These are phyloP conservation scores for Ephydatia muelleri DNA, from an alignment of 37 sponge, comb jelly and placozoan genomes.

Conservation along the genomic window DNA sequence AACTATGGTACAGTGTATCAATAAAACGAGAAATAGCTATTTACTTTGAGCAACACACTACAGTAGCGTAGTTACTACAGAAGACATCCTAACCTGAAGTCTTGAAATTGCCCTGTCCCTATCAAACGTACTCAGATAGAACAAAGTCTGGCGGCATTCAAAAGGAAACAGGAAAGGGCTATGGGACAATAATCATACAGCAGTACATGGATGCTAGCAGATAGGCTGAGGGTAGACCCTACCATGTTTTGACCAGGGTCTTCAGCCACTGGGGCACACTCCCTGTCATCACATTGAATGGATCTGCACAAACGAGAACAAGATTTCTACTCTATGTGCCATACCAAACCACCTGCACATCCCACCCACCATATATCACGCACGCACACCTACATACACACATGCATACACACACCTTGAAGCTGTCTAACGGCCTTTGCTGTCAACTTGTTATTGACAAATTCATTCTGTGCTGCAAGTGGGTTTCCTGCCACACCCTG, in stretches of 20 bases:
- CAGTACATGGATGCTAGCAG: not conserved
- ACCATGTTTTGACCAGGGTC: conserved; percentile 65
- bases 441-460: no score
- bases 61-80: not conserved
- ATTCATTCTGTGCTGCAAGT: no score
- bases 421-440: no score
- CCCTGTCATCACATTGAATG: conserved; percentile 78
- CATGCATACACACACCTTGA: no score
- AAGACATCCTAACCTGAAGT: conserved; percentile 68
- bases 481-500: no score
- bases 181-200: not conserved
- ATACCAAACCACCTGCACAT: no score
- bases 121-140: conserved; percentile 90
- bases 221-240: not conserved
- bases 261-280: conserved; percentile 79
- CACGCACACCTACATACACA: no score
- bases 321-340: no score
- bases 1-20: no score
- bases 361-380: no score
- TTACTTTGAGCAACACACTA: no score
- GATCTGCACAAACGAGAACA: conserved; percentile 48
- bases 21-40: no score
- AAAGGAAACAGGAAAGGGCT: conserved; percentile 92
- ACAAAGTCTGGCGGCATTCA: conserved; percentile 79
- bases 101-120: conserved; percentile 88